Evolutionary conservation across 2,888 invertebrate genomes (phyloP).

Genomic region (Amphipyra tragopoginis): DNA sequence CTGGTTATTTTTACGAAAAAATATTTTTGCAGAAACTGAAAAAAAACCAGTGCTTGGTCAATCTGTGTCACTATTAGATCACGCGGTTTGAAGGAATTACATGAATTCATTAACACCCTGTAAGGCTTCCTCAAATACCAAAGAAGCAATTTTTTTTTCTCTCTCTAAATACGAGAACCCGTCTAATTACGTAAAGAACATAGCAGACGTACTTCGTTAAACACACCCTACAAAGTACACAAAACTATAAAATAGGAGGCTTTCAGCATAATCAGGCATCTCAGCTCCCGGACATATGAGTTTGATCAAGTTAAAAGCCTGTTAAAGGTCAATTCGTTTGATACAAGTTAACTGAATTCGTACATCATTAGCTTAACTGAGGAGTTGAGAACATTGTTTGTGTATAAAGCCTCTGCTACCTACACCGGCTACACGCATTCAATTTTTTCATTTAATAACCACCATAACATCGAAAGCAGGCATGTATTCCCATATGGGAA

Average conservation of each 20-base stretch:
- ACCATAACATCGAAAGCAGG: no score
- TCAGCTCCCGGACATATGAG: conserved; percentile 53
- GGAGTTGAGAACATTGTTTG: conserved; percentile 13
- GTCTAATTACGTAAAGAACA: conserved; percentile 5
- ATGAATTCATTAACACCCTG: no score
- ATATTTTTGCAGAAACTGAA: no score
- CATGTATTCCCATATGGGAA: no score
- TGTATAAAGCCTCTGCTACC: background rate
- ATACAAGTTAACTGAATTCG: conserved; percentile 41
- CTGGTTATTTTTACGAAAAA: no score
- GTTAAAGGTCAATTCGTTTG: conserved; percentile 54
- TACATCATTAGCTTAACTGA: conserved; percentile 43
- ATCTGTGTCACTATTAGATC: no score
- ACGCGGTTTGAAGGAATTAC: no score
- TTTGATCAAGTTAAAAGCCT: conserved; percentile 72
- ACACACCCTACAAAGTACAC: conserved; percentile 11
- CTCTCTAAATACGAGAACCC: background rate
- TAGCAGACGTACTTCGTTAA: conserved; percentile 1
- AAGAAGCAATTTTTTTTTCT: no score
- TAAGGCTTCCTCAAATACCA: no score
- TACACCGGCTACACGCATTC: no score
- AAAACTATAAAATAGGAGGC: conserved; percentile 38
- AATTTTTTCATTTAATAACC: no score
- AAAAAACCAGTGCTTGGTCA: no score
- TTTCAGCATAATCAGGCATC: conserved; percentile 51